phyloP scores from a whole-genome alignment of 2,888 invertebrate species.

The Leucophenga maculata region DNA sequence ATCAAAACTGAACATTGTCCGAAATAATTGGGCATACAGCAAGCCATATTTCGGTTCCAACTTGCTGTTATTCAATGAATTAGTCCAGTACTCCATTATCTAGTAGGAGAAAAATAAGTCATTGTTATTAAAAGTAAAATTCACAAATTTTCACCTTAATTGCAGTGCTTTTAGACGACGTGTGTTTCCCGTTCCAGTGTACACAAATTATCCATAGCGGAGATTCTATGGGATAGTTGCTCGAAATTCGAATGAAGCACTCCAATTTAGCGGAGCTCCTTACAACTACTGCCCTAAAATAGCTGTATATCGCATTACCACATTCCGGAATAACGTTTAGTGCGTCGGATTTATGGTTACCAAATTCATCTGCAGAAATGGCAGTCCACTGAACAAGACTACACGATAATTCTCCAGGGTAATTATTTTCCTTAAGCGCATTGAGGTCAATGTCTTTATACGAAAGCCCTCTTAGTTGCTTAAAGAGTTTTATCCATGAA shows the following conservation, averaged over 20 bases:
- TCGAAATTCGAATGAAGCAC: constrained; percentile 84
- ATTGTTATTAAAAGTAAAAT: neutral
- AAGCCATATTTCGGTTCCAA: constrained; percentile 64
- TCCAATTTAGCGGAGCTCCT: constrained; percentile 86
- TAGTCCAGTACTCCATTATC: constrained; percentile 74
- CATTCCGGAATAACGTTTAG: constrained; percentile 35
- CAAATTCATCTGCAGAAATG: constrained; percentile 78
- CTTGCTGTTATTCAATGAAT: constrained; percentile 62
- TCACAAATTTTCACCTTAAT: constrained; percentile 75
- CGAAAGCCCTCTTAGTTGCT: constrained; percentile 79
- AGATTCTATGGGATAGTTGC: constrained; percentile 85
- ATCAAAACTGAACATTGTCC: constrained; percentile 87
- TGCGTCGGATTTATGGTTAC: constrained; percentile 45
- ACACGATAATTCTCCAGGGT: constrained; percentile 73
- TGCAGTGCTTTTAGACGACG: constrained; percentile 79
- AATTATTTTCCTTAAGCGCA: constrained; percentile 55
- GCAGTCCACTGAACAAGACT: constrained; percentile 81
- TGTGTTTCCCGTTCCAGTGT: constrained; percentile 79
- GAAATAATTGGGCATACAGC: constrained; percentile 85
- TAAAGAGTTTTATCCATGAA: constrained; percentile 83
- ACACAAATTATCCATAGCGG: constrained; percentile 85
- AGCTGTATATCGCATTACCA: constrained; percentile 76
- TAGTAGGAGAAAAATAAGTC: constrained; percentile 43
- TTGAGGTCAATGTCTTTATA: constrained; percentile 65
- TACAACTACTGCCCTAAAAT: constrained; percentile 85